These are phyloP conservation scores for Mionectes olivaceus DNA, from an alignment of 2,797 vertebrate genomes.

Conservation along the genomic window DNA sequence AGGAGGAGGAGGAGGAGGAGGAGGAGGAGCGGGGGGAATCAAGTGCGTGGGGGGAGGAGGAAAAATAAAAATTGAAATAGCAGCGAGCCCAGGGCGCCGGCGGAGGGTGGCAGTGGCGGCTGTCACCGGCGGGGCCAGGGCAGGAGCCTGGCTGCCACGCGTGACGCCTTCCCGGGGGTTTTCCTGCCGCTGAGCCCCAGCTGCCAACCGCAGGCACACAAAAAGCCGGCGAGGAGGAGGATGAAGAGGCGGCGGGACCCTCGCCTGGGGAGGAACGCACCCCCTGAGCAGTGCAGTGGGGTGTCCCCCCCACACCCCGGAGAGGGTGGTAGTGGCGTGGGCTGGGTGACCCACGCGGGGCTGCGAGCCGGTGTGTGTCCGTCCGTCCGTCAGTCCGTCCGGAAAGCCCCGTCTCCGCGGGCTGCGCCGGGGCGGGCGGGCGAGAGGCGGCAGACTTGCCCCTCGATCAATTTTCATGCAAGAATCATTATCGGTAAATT, in stretches of 20 bases:
- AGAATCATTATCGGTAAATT: slow-evolving; percentile 94
- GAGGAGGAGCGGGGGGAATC: neutral
- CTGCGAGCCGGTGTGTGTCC: neutral
- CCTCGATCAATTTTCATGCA: slow-evolving; percentile 87
- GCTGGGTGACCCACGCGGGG: neutral
- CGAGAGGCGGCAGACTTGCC: slow-evolving; percentile 58
- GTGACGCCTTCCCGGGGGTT: slow-evolving; percentile 40
- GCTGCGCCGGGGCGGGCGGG: slow-evolving; percentile 36
- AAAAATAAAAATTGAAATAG: slow-evolving; percentile 42
- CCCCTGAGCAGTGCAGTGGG: neutral
- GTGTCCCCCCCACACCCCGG: neutral
- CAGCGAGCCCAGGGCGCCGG: slow-evolving; percentile 36
- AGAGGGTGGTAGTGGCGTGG: neutral
- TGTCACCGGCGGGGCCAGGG: slow-evolving; percentile 76
- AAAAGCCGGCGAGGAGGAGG: neutral
- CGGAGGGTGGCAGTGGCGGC: slow-evolving; percentile 28
- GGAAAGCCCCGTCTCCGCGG: neutral
- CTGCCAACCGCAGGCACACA: slow-evolving; percentile 15
- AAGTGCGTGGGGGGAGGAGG: slow-evolving; percentile 41
- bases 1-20: neutral
- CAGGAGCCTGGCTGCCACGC: slow-evolving; percentile 9
- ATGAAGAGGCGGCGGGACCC: neutral
- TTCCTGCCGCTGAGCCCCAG: slow-evolving; percentile 1
- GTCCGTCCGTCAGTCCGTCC: neutral
- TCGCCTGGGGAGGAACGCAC: neutral